phyloP scores from a whole-genome alignment of 2,888 invertebrate species.

The Pogonocherus hispidulus region DNA sequence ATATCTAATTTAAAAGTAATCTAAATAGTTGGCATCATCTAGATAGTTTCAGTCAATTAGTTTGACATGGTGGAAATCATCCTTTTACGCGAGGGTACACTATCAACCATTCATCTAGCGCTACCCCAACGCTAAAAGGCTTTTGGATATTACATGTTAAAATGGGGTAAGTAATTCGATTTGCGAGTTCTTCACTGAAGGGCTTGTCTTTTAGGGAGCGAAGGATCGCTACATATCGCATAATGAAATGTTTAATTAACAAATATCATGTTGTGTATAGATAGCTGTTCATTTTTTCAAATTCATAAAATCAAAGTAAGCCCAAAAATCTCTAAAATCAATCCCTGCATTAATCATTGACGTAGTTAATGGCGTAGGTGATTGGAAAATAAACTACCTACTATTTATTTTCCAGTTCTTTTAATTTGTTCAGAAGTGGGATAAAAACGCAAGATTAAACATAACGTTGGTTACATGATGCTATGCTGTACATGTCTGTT shows the following conservation, averaged over 20 bases:
- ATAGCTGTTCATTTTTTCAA: too few species aligned
- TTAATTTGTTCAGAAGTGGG: too few species aligned
- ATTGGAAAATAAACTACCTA: too few species aligned
- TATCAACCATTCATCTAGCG: slow-evolving; percentile 60
- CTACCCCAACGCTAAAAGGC: slow-evolving; percentile 69
- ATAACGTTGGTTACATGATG: too few species aligned
- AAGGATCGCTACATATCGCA: slow-evolving; percentile 53
- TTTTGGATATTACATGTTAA: slow-evolving; percentile 70
- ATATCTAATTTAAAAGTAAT: slow-evolving; percentile 57
- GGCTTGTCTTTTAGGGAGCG: slow-evolving; percentile 49
- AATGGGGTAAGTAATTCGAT: slow-evolving; percentile 70
- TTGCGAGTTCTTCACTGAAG: slow-evolving; percentile 56
- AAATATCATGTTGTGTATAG: not conserved
- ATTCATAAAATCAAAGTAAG: too few species aligned
- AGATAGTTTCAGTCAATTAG: slow-evolving; percentile 61
- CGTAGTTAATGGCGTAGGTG: too few species aligned
- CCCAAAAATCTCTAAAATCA: too few species aligned
- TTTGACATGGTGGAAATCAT: slow-evolving; percentile 58
- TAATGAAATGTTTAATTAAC: slow-evolving; percentile 66
- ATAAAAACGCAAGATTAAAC: too few species aligned
- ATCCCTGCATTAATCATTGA: too few species aligned
- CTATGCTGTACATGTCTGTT: too few species aligned
- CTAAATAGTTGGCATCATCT: slow-evolving; percentile 60
- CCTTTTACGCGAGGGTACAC: slow-evolving; percentile 52
- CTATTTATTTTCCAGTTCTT: too few species aligned